Evolutionary conservation across 2,797 vertebrate species (phyloP).

Genomic region (Phylloscopus collybita): DNA sequence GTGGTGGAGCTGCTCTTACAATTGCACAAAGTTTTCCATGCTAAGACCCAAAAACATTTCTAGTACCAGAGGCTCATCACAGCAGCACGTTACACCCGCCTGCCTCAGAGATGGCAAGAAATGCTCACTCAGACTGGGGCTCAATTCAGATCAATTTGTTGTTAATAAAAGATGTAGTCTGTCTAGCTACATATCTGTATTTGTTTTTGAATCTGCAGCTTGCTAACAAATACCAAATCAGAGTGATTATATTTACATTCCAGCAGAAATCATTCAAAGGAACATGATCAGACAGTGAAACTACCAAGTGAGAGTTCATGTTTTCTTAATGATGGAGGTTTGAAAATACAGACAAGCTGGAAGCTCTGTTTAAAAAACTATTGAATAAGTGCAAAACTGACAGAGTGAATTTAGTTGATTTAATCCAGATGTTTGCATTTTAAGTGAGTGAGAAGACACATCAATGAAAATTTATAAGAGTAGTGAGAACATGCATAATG

Average conservation of each 20-base stretch:
- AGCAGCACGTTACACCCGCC: not conserved
- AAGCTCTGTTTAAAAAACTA: not conserved
- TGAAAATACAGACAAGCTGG: constrained; percentile 8
- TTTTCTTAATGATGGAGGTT: constrained; percentile 14
- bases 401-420: constrained; percentile 43
- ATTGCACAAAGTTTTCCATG: not conserved
- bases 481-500: constrained; percentile 6
- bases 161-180: not conserved
- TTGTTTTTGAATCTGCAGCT: not conserved
- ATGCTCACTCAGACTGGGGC: not conserved
- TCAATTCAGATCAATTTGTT: not conserved
- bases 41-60: not conserved
- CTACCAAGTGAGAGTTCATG: not conserved
- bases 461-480: constrained; percentile 46
- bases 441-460: constrained; percentile 20
- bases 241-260: constrained; percentile 4
- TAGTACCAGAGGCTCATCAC: not conserved
- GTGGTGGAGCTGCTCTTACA: not conserved
- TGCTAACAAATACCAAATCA: not conserved
- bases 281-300: constrained; percentile 5
- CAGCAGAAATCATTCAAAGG: constrained; percentile 15
- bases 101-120: not conserved
- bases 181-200: not conserved
- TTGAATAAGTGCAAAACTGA: not conserved
- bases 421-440: constrained; percentile 61